Percentiles rank a stretch among this genome's conserved stretches.
These are phyloP conservation scores for Drosophila takahashii DNA, from an alignment of 1,140 invertebrate species.

Conservation along the genomic window DNA sequence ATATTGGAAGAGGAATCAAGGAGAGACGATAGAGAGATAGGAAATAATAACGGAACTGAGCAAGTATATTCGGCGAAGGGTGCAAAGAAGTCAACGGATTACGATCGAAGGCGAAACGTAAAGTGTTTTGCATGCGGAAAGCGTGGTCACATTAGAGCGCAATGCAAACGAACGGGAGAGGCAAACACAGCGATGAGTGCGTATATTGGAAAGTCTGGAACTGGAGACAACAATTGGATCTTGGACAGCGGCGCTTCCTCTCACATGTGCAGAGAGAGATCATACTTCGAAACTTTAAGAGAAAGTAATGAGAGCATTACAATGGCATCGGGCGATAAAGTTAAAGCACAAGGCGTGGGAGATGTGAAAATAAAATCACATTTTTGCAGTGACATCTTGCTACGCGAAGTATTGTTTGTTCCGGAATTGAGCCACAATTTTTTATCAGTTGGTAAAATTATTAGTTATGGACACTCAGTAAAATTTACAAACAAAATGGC, in stretches of 20 bases:
- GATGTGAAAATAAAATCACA: background rate
- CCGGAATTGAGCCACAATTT: conserved; percentile 5
- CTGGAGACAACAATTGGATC: background rate
- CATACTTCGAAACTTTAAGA: background rate
- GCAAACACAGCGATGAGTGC: background rate
- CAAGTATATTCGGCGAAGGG: conserved; percentile 1
- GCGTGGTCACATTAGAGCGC: conserved; percentile 1
- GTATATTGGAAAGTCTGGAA: background rate
- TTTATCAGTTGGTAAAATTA: background rate
- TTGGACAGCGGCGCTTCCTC: background rate
- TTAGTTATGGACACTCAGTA: background rate
- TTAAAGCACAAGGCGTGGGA: background rate
- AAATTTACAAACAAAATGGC: conserved; percentile 1
- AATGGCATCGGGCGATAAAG: background rate
- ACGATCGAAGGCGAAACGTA: background rate
- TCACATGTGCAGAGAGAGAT: background rate
- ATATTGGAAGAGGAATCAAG: conserved; percentile 1
- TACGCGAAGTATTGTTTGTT: conserved; percentile 7
- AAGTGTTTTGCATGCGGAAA: conserved; percentile 1
- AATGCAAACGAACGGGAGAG: background rate
- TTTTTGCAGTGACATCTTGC: background rate
- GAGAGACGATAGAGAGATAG: conserved; percentile 5
- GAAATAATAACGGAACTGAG: background rate
- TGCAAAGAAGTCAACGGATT: background rate
- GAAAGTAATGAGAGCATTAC: conserved; percentile 1